These are phyloP conservation scores for Bathynomus jamesi DNA, from an alignment of 1,140 invertebrate species.

Conservation along the genomic window DNA sequence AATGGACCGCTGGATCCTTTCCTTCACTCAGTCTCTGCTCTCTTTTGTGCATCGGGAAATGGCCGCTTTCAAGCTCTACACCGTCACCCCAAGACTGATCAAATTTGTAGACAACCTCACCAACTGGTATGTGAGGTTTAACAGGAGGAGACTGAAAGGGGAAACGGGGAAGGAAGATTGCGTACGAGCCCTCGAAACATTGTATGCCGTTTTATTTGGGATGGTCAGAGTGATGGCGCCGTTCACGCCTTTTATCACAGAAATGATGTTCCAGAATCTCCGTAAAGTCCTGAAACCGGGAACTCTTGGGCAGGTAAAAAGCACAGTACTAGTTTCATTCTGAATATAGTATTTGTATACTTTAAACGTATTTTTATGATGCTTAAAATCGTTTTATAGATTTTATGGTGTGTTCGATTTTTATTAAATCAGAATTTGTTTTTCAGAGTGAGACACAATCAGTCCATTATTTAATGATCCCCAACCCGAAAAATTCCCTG, in stretches of 20 bases:
- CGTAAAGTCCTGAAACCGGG: conserved; percentile 25
- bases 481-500: conserved; percentile 57
- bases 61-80: conserved; percentile 88
- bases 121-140: conserved; percentile 98
- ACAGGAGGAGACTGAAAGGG: conserved; percentile 82
- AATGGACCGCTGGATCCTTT: conserved; percentile 97
- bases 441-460: conserved; percentile 54
- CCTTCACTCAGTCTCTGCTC: conserved; percentile 87
- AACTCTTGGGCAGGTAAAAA: conserved; percentile 21
- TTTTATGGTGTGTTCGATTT: too few species aligned
- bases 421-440: too few species aligned
- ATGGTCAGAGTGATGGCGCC: conserved; percentile 92
- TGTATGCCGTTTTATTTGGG: conserved; percentile 78
- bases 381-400: too few species aligned
- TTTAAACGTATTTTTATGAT: too few species aligned
- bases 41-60: conserved; percentile 87
- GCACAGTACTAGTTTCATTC: too few species aligned
- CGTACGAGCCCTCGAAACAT: conserved; percentile 70
- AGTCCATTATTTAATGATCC: conserved; percentile 84
- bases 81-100: conserved; percentile 83
- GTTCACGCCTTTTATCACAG: conserved; percentile 94
- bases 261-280: conserved; percentile 84
- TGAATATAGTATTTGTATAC: too few species aligned
- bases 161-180: conserved; percentile 69
- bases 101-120: conserved; percentile 97